Evolutionary conservation across 2,888 invertebrate species (phyloP).

Genomic region (Bibio marci): DNA sequence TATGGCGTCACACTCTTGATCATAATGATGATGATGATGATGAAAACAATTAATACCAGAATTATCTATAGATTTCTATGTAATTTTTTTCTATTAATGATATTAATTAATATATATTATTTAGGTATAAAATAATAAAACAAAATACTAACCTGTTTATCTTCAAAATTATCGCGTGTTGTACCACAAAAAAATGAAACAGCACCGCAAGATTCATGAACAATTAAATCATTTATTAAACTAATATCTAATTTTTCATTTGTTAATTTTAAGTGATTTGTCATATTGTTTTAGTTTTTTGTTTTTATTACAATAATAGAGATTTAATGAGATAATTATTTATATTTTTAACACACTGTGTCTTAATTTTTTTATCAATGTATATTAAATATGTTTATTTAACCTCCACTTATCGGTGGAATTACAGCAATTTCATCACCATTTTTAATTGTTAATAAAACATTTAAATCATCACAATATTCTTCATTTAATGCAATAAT

Average conservation of each 20-base stretch:
- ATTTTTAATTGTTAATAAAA: conserved; percentile 37
- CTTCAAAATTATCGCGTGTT: conserved; percentile 69
- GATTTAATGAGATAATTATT: too few relatives aligned
- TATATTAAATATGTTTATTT: too few relatives aligned
- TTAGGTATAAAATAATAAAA: too few relatives aligned
- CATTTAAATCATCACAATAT: conserved; percentile 41
- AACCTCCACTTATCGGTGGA: conserved; percentile 88
- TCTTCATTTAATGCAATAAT: conserved; percentile 73
- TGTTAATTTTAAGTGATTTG: conserved; percentile 55
- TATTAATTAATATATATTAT: too few relatives aligned
- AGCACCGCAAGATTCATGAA: conserved; percentile 66
- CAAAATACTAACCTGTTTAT: conserved; percentile 41
- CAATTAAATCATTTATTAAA: conserved; percentile 44
- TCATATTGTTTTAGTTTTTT: conserved; percentile 19
- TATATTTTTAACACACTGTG: too few relatives aligned
- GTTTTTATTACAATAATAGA: too few relatives aligned
- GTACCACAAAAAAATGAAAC: conserved; percentile 79
- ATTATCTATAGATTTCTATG: too few relatives aligned
- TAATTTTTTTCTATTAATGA: too few relatives aligned
- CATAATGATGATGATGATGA: too few relatives aligned
- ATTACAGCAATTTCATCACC: conserved; percentile 81
- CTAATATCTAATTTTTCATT: conserved; percentile 48
- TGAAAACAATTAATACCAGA: too few relatives aligned
- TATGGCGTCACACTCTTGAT: too few relatives aligned
- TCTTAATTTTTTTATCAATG: too few relatives aligned